Conservation (phyloP, 2,888 invertebrate genomes). For the Allophyes oxyacanthae region DNA sequence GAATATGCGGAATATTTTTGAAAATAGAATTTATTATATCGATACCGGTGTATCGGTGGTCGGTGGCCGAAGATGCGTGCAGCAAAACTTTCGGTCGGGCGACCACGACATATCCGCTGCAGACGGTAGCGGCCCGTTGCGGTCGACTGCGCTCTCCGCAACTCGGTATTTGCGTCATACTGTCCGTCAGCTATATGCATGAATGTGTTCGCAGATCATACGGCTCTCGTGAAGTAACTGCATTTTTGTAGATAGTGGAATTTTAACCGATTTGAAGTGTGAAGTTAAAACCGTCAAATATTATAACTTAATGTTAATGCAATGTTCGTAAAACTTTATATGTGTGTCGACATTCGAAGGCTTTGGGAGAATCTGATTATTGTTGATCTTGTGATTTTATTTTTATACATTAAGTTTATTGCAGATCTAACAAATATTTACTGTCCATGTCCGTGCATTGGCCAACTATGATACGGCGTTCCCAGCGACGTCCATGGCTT, state of each 20-base stretch:
- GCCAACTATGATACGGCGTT: too few species aligned
- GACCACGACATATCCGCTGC: constrained; percentile 59
- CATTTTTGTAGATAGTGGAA: constrained; percentile 36
- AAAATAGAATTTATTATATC: constrained; percentile 58
- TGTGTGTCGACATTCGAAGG: too few species aligned
- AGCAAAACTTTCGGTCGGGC: constrained; percentile 51
- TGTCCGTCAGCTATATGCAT: constrained; percentile 46
- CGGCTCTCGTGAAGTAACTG: constrained; percentile 26
- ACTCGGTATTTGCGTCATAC: constrained; percentile 53
- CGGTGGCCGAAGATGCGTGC: constrained; percentile 62
- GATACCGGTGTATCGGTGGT: constrained; percentile 38
- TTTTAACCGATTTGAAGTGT: constrained; percentile 24
- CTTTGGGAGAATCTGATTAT: too few species aligned
- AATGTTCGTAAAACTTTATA: too few species aligned
- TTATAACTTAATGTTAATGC: too few species aligned
- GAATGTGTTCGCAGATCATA: constrained; percentile 36
- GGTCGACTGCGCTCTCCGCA: constrained; percentile 50
- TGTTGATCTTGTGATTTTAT: too few species aligned
- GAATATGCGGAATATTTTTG: constrained; percentile 49
- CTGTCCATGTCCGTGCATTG: too few species aligned
- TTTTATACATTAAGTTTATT: too few species aligned
- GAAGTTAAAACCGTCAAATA: neutral
- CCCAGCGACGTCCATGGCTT: too few species aligned
- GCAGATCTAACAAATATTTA: too few species aligned
- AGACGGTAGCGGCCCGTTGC: constrained; percentile 45